Evolutionary conservation across 2,797 vertebrate species (phyloP).

Genomic region (Mastacembelus armatus): DNA sequence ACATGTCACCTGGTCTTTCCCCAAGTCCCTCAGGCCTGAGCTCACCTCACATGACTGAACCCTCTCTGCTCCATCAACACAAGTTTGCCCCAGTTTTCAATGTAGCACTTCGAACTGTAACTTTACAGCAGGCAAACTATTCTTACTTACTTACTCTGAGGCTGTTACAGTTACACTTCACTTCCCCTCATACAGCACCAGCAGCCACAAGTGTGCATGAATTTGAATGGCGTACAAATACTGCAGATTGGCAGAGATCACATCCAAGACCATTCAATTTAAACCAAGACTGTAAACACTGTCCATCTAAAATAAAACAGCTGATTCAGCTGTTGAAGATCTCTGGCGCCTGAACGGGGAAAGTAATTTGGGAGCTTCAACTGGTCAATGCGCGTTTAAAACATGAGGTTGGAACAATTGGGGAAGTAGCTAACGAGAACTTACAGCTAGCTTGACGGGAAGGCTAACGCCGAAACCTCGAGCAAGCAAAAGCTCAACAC

Average conservation of each 20-base stretch:
- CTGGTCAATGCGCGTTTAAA: neutral
- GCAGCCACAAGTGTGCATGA: neutral
- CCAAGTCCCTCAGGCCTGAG: slow-evolving; percentile 13
- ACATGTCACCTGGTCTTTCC: slow-evolving; percentile 27
- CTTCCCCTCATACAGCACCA: neutral
- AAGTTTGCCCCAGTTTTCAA: neutral
- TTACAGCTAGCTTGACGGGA: slow-evolving; percentile 48
- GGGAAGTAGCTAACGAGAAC: slow-evolving; percentile 57
- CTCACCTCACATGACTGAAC: slow-evolving; percentile 58
- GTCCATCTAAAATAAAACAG: neutral
- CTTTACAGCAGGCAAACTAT: neutral
- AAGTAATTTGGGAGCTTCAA: neutral
- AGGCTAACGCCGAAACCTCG: slow-evolving; percentile 12
- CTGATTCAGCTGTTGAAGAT: neutral
- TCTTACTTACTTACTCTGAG: no score
- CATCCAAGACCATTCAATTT: neutral
- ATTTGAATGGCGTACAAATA: neutral
- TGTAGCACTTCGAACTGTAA: neutral
- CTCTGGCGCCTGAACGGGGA: fast-evolving
- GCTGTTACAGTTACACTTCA: neutral
- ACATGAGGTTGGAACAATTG: neutral
- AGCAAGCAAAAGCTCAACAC: neutral
- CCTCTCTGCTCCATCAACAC: neutral
- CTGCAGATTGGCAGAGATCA: slow-evolving; percentile 2
- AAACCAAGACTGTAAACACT: neutral